Percentiles rank a stretch among this genome's conserved stretches.
Evolutionary conservation across 2,113 vertebrate species (phyloP).

Genomic region (Columbina picui): DNA sequence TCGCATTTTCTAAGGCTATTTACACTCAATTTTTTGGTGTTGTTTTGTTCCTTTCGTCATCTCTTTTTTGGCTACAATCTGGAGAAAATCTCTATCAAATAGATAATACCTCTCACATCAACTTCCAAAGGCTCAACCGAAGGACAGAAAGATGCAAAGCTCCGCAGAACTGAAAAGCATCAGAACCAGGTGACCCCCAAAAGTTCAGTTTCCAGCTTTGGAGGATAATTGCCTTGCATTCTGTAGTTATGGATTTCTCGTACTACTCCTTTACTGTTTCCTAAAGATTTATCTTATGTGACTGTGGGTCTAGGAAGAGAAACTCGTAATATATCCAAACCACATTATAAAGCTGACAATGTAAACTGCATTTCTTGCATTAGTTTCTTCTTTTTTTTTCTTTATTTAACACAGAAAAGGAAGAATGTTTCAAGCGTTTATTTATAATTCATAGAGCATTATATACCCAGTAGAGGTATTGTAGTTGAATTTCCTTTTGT

Average conservation of each 20-base stretch:
- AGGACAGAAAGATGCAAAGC: neutral
- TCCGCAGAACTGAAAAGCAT: neutral
- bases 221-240: neutral
- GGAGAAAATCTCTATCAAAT: neutral
- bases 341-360: neutral
- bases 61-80: constrained; percentile 7
- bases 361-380: neutral
- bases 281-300: neutral
- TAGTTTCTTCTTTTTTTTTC: neutral
- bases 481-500: neutral
- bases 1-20: constrained; percentile 17
- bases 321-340: neutral
- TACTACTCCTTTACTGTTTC: neutral
- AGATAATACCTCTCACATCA: neutral
- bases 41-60: neutral
- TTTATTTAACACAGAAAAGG: neutral
- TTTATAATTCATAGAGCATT: neutral
- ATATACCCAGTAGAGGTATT: neutral
- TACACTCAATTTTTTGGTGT: neutral
- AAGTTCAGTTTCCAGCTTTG: neutral
- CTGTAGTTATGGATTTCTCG: neutral
- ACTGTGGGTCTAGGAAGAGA: neutral
- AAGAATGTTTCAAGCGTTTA: neutral
- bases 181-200: neutral
- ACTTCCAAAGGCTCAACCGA: neutral